These are phyloP conservation scores for Chelmon rostratus DNA, from an alignment of 2,797 vertebrate genomes.

Conservation along the genomic window DNA sequence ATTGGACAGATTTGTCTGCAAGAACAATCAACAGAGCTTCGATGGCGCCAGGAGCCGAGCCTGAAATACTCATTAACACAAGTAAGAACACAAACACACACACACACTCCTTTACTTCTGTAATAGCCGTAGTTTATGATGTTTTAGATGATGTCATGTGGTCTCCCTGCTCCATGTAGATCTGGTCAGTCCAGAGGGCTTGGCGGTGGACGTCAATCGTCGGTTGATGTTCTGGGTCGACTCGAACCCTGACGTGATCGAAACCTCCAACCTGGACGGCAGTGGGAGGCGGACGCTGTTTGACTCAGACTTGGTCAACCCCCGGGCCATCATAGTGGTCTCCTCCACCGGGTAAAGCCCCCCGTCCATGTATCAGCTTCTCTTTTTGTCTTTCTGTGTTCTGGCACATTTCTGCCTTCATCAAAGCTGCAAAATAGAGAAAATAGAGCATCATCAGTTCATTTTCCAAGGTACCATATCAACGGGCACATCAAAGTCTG, in stretches of 20 bases:
- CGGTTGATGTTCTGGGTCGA: slow-evolving; percentile 96
- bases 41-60: slow-evolving; percentile 90
- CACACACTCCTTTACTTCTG: background rate
- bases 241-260: slow-evolving; percentile 92
- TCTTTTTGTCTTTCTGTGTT: background rate
- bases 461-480: too few species aligned
- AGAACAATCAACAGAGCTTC: slow-evolving; percentile 92
- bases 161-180: slow-evolving; percentile 76
- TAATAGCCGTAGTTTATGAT: background rate
- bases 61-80: slow-evolving; percentile 90
- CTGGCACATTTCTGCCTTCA: background rate
- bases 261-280: slow-evolving; percentile 91
- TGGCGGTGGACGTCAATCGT: slow-evolving; percentile 90
- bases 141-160: background rate
- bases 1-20: slow-evolving; percentile 95
- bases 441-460: too few species aligned
- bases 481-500: too few species aligned
- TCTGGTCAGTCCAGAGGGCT: slow-evolving; percentile 94
- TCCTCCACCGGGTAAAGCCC: slow-evolving; percentile 89
- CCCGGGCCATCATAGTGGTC: slow-evolving; percentile 94
- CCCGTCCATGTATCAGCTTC: background rate
- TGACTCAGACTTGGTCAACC: slow-evolving; percentile 92
- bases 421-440: background rate
- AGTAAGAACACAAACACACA: slow-evolving; percentile 77
- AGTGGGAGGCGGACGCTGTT: slow-evolving; percentile 90